A percentile compares a stretch with the other conserved stretches of the same genome.
Evolutionary conservation across 2,888 invertebrate genomes (phyloP).

Genomic region (Ormia ochracea): DNA sequence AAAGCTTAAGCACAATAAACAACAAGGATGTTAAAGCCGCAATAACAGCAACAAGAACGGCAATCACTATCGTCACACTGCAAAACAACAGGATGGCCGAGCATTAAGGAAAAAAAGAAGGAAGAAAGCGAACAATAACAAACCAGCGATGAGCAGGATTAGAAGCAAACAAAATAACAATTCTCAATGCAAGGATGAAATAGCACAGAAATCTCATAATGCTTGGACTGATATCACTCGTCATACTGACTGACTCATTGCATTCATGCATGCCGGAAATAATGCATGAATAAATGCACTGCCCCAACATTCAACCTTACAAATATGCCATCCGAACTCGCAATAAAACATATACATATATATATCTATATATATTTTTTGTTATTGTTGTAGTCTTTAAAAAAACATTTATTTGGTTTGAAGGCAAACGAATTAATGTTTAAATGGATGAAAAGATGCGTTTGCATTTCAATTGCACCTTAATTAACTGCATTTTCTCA

Average conservation of each 20-base stretch:
- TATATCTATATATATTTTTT: neutral
- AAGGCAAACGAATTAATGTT: neutral
- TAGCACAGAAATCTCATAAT: neutral
- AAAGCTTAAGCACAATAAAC: slow-evolving; percentile 33
- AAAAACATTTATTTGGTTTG: slow-evolving; percentile 6
- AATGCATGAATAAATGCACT: slow-evolving; percentile 25
- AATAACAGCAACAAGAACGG: neutral
- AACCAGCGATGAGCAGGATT: slow-evolving; percentile 27
- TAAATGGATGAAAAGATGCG: slow-evolving; percentile 18
- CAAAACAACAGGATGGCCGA: slow-evolving; percentile 47
- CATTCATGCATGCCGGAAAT: neutral
- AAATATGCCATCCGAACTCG: neutral
- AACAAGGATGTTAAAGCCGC: slow-evolving; percentile 40
- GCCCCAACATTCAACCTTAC: slow-evolving; percentile 21
- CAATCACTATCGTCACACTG: neutral
- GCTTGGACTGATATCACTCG: slow-evolving; percentile 19
- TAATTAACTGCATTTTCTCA: slow-evolving; percentile 51
- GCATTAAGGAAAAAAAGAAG: neutral
- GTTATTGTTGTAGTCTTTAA: neutral
- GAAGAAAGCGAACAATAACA: slow-evolving; percentile 4
- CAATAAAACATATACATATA: neutral
- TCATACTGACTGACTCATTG: neutral
- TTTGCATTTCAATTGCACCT: slow-evolving; percentile 30
- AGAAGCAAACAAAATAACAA: slow-evolving; percentile 9
- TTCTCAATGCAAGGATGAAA: neutral